phyloP scores from a whole-genome alignment of 2,797 vertebrate genomes.

The Gymnothorax reevesii region DNA sequence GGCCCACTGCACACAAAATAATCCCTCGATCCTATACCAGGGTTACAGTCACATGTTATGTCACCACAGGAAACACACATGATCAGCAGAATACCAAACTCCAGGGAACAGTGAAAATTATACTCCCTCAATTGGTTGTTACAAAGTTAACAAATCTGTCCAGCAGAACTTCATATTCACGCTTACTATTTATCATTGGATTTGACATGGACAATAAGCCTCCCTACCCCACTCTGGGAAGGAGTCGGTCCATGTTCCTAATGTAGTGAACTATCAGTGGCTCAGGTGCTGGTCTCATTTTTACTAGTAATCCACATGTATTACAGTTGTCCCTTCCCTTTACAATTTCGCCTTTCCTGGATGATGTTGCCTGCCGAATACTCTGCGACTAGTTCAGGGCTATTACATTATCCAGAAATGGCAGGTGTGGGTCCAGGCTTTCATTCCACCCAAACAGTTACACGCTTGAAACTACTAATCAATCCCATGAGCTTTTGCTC shows the following conservation, averaged over 20 bases:
- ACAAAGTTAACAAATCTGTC: background rate
- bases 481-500: too few species aligned
- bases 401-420: too few species aligned
- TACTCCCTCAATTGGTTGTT: background rate
- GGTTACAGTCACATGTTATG: background rate
- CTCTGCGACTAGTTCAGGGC: too few species aligned
- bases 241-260: background rate
- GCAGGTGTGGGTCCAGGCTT: too few species aligned
- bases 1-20: background rate
- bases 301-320: background rate
- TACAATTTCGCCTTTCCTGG: background rate
- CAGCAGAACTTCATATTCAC: background rate
- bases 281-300: background rate
- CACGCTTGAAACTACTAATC: too few species aligned
- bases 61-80: background rate
- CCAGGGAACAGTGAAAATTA: background rate
- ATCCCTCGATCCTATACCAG: background rate
- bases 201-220: background rate
- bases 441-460: too few species aligned
- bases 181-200: background rate
- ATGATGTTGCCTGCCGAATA: background rate
- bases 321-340: background rate
- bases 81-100: background rate
- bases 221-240: background rate
- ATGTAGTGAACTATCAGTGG: background rate